phyloP scores from a whole-genome alignment of 2,797 vertebrate genomes.

The Cyprinella venusta region DNA sequence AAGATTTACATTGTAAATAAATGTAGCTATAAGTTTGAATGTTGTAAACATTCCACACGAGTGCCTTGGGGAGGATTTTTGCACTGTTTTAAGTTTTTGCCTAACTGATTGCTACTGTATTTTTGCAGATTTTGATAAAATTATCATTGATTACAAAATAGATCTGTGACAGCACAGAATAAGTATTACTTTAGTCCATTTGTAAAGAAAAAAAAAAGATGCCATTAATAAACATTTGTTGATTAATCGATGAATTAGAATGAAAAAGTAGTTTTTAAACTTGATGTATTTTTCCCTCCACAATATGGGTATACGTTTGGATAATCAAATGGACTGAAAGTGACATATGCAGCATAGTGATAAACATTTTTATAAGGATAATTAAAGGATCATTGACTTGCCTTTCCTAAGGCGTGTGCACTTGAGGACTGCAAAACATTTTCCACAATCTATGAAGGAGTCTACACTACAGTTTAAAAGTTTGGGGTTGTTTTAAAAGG shows the following conservation, averaged over 20 bases:
- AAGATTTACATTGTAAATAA: slow-evolving; percentile 70
- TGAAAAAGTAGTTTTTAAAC: background rate
- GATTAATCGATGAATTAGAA: background rate
- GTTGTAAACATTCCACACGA: slow-evolving; percentile 84
- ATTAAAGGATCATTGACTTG: background rate
- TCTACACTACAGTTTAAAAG: background rate
- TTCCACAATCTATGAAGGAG: background rate
- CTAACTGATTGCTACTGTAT: slow-evolving; percentile 69
- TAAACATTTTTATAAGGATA: background rate
- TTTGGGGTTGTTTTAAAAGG: background rate
- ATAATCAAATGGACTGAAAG: background rate
- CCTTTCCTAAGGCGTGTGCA: slow-evolving; percentile 30
- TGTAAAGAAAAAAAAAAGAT: slow-evolving; percentile 9
- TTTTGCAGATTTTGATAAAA: slow-evolving; percentile 40
- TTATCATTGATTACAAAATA: background rate
- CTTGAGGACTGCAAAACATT: slow-evolving; percentile 26
- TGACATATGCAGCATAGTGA: background rate
- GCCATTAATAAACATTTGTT: background rate
- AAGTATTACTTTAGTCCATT: background rate
- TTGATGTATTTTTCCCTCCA: background rate
- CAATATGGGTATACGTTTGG: background rate
- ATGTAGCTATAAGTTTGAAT: slow-evolving; percentile 64
- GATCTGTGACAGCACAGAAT: slow-evolving; percentile 15
- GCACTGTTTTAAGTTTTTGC: slow-evolving; percentile 83
- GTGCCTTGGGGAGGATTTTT: slow-evolving; percentile 75